Conservation (phyloP, 2,113 vertebrate species). For the Petrocephalus microphthalmus region DNA sequence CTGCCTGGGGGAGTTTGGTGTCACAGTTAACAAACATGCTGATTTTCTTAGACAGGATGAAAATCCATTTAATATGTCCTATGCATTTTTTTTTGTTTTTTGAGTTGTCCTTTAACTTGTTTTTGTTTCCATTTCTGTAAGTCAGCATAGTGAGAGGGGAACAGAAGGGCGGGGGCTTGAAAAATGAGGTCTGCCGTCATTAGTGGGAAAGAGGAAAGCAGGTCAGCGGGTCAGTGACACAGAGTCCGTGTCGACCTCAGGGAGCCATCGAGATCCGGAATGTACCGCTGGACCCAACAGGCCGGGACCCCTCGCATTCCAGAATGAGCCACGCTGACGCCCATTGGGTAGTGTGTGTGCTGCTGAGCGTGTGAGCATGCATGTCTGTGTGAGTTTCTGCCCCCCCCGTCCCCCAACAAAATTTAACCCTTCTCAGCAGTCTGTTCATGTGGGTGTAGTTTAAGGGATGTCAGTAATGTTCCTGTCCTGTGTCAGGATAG, state of each 20-base stretch:
- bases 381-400: neutral
- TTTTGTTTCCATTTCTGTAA: neutral
- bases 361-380: neutral
- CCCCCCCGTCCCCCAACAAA: too few species aligned
- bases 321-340: neutral
- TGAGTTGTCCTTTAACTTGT: neutral
- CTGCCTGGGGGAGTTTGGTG: neutral
- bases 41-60: neutral
- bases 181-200: too few species aligned
- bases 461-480: neutral
- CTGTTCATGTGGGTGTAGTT: neutral
- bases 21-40: neutral
- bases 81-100: neutral
- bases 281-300: neutral
- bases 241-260: neutral
- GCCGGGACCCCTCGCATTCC: neutral
- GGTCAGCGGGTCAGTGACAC: neutral
- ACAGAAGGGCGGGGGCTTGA: neutral
- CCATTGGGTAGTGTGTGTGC: neutral
- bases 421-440: neutral
- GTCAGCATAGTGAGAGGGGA: neutral
- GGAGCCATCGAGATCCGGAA: neutral
- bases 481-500: neutral
- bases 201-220: neutral
- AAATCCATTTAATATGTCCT: neutral